Base-by-base conservation (phyloP, 2,113 vertebrate species). In the Puntigrus tetrazona region DNA sequence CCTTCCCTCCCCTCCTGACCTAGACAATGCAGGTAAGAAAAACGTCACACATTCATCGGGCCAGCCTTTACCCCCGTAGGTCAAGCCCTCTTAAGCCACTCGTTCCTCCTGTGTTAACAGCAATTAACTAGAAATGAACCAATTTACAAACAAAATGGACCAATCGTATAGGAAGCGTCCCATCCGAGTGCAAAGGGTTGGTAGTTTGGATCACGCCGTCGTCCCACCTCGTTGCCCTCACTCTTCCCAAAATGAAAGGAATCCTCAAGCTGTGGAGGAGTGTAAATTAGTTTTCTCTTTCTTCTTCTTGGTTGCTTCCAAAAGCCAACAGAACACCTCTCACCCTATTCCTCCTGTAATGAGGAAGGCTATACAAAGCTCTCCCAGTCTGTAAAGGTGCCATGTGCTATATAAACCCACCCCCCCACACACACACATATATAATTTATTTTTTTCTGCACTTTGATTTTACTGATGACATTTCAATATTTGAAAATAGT, bases 61-160 rank as follows among this genome's bases (percentile, higher is more conserved):
- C 61, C 36, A 88, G 84, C 88, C 91, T 91, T 92, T 92, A 86
- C 87, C 52, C 81, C 86, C 83, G 65, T 79, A 88, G 92, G 92
- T 93, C 91, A 92, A 91, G 92, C 90, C 91, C 90, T 91, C 91
- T 92, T 92, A 91, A 93, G 91, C 88, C 91, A 94, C 92, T 91
- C 75, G 90, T 91, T 90, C 86, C 90, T 81, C 88, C 83, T 86
- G 87, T 89, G 91, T 91, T 94, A 91, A 90, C 91, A 92, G 92
- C 92, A 92, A 93, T 94, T 93, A 94, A 89, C 84, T 89, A 89
- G 76, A 89, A 90, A 90, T 89, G 63, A 88, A 90, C 81, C 80
- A 81, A 91, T 93, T 93, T 90, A 92, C 65, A 91, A 88, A 91
- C 91, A 90, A 89, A 89, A 88, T 88, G 90, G 93, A 90, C 91